Evolutionary conservation across 2,888 invertebrate species (phyloP), one percentile per base, ranked within the genome.

Genomic region (Agapostemon virescens): DNA sequence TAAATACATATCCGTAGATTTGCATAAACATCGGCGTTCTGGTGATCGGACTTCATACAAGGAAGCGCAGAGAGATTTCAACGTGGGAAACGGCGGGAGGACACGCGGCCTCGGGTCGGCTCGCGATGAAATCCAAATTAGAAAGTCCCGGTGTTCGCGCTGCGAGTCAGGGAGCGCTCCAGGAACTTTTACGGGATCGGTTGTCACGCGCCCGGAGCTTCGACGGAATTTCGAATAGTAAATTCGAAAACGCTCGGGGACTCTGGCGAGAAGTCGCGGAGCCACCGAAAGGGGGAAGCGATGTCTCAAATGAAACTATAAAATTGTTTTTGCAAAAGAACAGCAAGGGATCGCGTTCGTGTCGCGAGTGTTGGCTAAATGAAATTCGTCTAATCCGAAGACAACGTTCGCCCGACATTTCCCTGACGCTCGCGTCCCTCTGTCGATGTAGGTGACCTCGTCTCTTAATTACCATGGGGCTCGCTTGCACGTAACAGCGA

Each of bases 391-490:
- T n/a, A 49, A 49, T 49, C 49, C n/a, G 9, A 49, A n/a, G 2
- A 49, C 11, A 49, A 82, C 77, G 63, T 7, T 26, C 79, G 86
- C 82, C 84, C 87, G 87, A 84, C 86, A 87, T 86, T 86, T 84
- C 83, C 76, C 80, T 78, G 71, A 64, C 49, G 52, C 68, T 72
- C 69, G 79, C 79, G 81, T 78, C 81, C 77, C 85, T 78, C 85
- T 87, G 87, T 88, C 89, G 85, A 90, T 90, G 89, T 90, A 89
- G 90, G 90, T 91, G 90, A 91, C 90, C 90, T 88, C 88, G 88
- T 90, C 89, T 90, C 89, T 90, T 90, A 89, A 91, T 91, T 90
- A 90, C 89, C 88, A 87, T 88, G 86, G 85, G 85, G 11, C 78
- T 77, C 79, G 83, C 83, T 74, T 67, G 84, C 74, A 79, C 81